These are phyloP conservation scores for Cecropterus lyciades DNA, from an alignment of 1,140 invertebrate genomes.

Conservation along the genomic window DNA sequence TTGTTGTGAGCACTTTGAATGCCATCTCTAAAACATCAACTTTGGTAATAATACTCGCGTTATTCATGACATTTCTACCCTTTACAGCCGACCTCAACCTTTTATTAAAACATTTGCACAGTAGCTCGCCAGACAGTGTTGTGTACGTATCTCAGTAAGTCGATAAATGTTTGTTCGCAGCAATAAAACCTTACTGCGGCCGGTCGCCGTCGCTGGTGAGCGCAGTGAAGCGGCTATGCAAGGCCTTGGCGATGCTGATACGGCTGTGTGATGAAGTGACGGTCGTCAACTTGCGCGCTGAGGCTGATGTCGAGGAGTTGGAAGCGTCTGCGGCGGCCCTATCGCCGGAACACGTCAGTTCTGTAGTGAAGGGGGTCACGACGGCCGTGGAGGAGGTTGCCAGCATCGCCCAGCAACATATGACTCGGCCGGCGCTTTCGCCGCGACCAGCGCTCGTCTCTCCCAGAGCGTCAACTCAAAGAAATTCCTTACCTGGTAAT, in stretches of 20 bases:
- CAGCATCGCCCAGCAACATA: constrained; percentile 70
- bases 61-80: too few relatives aligned
- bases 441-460: constrained; percentile 72
- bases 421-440: constrained; percentile 73
- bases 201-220: constrained; percentile 84
- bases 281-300: constrained; percentile 87
- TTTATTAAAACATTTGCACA: background rate
- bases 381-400: constrained; percentile 90
- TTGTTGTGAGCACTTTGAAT: too few relatives aligned
- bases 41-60: too few relatives aligned
- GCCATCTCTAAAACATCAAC: too few relatives aligned
- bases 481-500: constrained; percentile 85
- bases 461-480: constrained; percentile 72
- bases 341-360: constrained; percentile 88
- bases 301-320: constrained; percentile 79
- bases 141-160: background rate
- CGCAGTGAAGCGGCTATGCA: constrained; percentile 94
- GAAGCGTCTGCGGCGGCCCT: constrained; percentile 59
- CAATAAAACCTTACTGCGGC: constrained; percentile 81
- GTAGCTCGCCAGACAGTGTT: too few relatives aligned
- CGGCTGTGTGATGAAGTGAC: constrained; percentile 93
- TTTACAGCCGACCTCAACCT: background rate
- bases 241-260: constrained; percentile 93
- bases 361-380: constrained; percentile 91
- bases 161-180: constrained; percentile 53